A percentile compares a stretch with the other conserved stretches of the same genome.
phyloP scores from a whole-genome alignment of 92 coral and sea anemone genomes.

The Isaurus tuberculatus region DNA sequence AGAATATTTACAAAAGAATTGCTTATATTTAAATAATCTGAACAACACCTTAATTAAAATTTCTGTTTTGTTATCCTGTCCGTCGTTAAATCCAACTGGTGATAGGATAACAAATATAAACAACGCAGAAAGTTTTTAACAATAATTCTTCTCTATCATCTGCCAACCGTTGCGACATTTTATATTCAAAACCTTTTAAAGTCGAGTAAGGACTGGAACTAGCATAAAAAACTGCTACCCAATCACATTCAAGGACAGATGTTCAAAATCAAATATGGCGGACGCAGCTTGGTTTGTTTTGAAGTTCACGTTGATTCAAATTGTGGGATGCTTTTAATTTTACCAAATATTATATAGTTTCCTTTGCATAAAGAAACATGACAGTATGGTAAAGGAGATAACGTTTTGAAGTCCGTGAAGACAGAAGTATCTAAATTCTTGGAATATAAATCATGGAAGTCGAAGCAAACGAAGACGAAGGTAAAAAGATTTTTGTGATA shows the following conservation, averaged over 20 bases:
- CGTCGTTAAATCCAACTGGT: no score
- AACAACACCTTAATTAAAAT: no score
- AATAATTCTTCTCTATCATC: no score
- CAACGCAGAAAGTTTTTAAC: no score
- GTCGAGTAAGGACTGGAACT: constrained; percentile 22
- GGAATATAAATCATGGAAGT: constrained; percentile 11
- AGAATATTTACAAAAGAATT: no score
- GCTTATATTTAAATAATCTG: no score
- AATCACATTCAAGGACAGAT: constrained; percentile 34
- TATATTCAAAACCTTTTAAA: no score
- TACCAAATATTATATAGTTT: background rate
- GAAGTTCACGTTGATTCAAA: background rate
- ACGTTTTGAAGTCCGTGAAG: background rate
- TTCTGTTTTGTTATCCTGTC: no score
- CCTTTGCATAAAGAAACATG: background rate
- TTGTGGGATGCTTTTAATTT: background rate
- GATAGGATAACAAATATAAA: no score
- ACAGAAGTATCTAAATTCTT: background rate
- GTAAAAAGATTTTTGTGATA: background rate
- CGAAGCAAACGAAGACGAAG: constrained; percentile 31
- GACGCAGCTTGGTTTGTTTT: background rate
- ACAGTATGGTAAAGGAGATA: background rate
- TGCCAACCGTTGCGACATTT: no score
- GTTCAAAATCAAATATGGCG: constrained; percentile 59
- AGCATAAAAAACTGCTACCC: background rate